Evolutionary conservation across 2,888 invertebrate genomes (phyloP), one percentile per base, ranked within the genome.

Genomic region (Mesoligia furuncula): DNA sequence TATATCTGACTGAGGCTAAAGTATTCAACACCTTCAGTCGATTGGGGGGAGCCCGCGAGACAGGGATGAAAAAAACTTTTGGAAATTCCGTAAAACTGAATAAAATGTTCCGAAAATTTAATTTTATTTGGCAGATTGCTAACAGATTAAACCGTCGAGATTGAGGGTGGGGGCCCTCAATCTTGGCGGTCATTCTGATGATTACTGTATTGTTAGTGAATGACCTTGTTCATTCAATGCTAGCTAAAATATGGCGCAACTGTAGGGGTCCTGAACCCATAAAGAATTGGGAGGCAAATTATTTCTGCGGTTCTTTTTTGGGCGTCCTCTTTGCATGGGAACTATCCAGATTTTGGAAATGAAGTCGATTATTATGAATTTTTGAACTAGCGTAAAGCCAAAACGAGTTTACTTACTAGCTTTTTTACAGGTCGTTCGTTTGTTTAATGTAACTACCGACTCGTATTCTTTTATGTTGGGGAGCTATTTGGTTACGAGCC

Each of bases 11-110:
- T 42, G 67, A 83, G 82, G 80, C 74, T 85, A 81, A 85, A 85
- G 78, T 87, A 89, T 91, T 90, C 87, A 89, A 85, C 86, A 88
- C 87, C 85, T 80, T 86, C 86, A 88, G 89, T 89, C 80, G 73
- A 85, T 80, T 77, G 74, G 69, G 71, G 79, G 70, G 64, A 59
- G 72, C 81, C 70, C 57, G 51, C 51, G 64, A 68, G 70, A 77
- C 65, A 51, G 36, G 68, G 6, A 78, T 75, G 61, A 48, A 36
- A 57, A 39, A 80, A 76, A 65, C 11, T 65, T 57, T 59, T 31
- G 6, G 13, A 39, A 57, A 81, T 59, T 48, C 69, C 13, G 36
- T 73, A 73, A 77, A 69, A 31, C 74, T 76, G 9, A 62, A 62
- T 36, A n/a, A 57, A 54, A n/a, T n/a, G 9, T 9, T 54, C 8